These are phyloP conservation scores for Caranx melampygus DNA, from an alignment of 2,113 vertebrate genomes.

Conservation along the genomic window DNA sequence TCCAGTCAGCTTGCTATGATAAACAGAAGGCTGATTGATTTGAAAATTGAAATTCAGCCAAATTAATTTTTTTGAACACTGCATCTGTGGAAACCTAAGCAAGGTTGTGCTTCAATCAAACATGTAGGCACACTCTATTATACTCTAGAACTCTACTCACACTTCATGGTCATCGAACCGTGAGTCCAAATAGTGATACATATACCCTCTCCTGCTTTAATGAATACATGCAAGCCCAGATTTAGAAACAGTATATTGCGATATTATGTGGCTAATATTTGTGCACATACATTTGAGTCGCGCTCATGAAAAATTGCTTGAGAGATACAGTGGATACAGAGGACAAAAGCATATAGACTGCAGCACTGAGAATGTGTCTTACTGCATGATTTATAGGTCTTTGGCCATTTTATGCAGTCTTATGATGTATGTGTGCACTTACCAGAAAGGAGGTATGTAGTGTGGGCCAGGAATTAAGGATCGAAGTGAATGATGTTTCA, in stretches of 20 bases:
- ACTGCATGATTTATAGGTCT: slow-evolving; percentile 75
- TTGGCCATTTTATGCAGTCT: slow-evolving; percentile 63
- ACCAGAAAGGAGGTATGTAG: slow-evolving; percentile 66
- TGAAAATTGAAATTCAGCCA: slow-evolving; percentile 44
- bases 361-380: slow-evolving; percentile 42
- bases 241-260: slow-evolving; percentile 21
- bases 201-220: not conserved
- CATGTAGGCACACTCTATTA: not conserved
- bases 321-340: slow-evolving; percentile 22
- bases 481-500: slow-evolving; percentile 72
- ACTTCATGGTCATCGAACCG: slow-evolving; percentile 21
- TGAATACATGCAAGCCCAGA: slow-evolving; percentile 22
- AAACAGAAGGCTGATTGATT: slow-evolving; percentile 50
- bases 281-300: slow-evolving; percentile 26
- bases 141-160: slow-evolving; percentile 1
- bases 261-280: slow-evolving; percentile 34
- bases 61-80: slow-evolving; percentile 31
- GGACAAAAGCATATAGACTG: slow-evolving; percentile 55
- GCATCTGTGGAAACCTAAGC: not conserved
- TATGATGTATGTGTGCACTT: slow-evolving; percentile 78
- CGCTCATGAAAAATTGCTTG: slow-evolving; percentile 46
- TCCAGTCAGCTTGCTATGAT: slow-evolving; percentile 34
- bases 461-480: slow-evolving; percentile 58
- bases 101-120: slow-evolving; percentile 36
- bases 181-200: slow-evolving; percentile 11